Base-by-base conservation (phyloP, 2,888 invertebrate species). In the Cyrtodaria siliqua region DNA sequence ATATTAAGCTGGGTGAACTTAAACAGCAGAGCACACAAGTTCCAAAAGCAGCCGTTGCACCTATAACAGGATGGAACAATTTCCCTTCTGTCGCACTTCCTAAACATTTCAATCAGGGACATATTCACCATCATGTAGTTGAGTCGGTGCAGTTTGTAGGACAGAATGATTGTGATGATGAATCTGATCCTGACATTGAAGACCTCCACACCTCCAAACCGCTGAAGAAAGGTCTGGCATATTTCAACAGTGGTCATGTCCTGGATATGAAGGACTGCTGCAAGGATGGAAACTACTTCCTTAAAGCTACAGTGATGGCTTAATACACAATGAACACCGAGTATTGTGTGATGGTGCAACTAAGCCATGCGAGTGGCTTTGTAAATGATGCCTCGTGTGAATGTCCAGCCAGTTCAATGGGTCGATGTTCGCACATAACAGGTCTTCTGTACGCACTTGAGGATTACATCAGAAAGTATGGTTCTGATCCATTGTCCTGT, bases 181-280 rank as follows among this genome's bases (percentile, higher is more conserved):
- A 23, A 38, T 57, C 40, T 56, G 56, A 62, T 3, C n/a, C n/a
- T n/a, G 56, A 71, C 23, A 53, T 76, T 18, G 71, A 72, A 23
- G 77, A 77, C 42, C 14, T 77, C 1, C 77, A 72, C 40, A 77
- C 72, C 3, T 40, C 67, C 20, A 72, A 77, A 63, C 72, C 77
- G 9, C 14, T 72, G 16, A 59, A 23, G 18, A 62, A 56, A 29
- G 72, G 71, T 8, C 42, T 29, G 26, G 38, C 24, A 1, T 68
- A 29, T 49, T 63, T 77, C 26, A 44, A 57, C 24, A 77, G 72
- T 62, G 56, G 61, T 1, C 60, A 68, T 62, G 57, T 77, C 8
- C 52, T 56, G 16, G 33, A 18, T 12, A 63, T 72, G 60, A 53
- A 77, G 26, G 77, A 77, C 27, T 63, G 61, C 53, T n/a, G 4